Base-by-base conservation (phyloP, 92 coral and sea anemone genomes). In the Palythoa grandiflora region DNA sequence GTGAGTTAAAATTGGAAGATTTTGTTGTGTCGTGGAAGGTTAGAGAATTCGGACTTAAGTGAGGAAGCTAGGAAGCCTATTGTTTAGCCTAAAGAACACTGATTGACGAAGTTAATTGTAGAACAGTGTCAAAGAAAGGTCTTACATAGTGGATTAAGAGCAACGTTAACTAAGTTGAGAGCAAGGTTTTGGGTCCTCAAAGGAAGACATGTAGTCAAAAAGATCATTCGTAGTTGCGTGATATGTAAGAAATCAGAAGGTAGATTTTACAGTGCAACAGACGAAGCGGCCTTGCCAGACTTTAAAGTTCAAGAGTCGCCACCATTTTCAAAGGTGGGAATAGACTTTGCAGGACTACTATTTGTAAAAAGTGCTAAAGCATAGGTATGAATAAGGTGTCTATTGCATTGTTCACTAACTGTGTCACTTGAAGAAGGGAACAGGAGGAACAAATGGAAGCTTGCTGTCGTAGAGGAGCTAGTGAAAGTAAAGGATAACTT, bases 111-210 rank as follows among this genome's bases (percentile, higher is more conserved):
- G 86, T 47, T 80, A 9, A 60, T 80, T 11, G 17, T 80, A 6
- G 86, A 54, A 44, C 50, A 80, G 44, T 48, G 87, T 75, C 89
- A 86, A 73, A 21, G 78, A 10, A 54, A 60, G 38, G 87, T 87
- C 78, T 9, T 48, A 36, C 89, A 87, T 21, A 60, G 89, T 36
- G 89, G 89, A 71, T 17, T 75, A 39, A 87, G 70, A 51, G 89
- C 38, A 19, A 87, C 89, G 47, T 63, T 87, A 21, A 87, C 85
- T 6, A 87, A 87, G 87, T 35, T 87, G n/a, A 51, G 87, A 17
- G 66, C 68, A 52, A 52, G 57, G 57, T n/a, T n/a, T n/a, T n/a
- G n/a, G n/a, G n/a, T n/a, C n/a, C n/a, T n/a, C n/a, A n/a, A n/a
- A n/a, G n/a, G n/a, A n/a, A n/a, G n/a, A n/a, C n/a, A n/a, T n/a